These are phyloP conservation scores for Anser brachyrhynchus DNA, from an alignment of 2,113 vertebrate species.

Conservation along the genomic window DNA sequence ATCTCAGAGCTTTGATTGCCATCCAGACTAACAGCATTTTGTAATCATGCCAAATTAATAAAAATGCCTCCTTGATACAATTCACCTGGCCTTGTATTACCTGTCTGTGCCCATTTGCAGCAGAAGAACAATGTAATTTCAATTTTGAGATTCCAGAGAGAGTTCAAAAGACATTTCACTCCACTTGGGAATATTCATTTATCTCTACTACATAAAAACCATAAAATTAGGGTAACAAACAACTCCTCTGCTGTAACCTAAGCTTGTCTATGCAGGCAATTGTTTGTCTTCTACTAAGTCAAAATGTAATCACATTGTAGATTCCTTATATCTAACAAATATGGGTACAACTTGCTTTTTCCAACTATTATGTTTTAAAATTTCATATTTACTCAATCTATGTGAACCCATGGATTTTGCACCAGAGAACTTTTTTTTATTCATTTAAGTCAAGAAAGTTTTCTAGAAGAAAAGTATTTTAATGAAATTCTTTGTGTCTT, in stretches of 20 bases:
- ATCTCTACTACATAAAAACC: not conserved
- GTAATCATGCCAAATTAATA: conserved; percentile 57
- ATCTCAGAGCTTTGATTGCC: conserved; percentile 56
- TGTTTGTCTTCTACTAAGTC: not conserved
- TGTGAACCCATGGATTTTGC: not conserved
- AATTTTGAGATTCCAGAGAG: conserved; percentile 26
- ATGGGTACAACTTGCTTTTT: not conserved
- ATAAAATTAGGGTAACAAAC: not conserved
- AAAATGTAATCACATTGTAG: not conserved
- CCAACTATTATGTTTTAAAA: not conserved
- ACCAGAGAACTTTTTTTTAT: not conserved
- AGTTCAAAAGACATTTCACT: conserved; percentile 28
- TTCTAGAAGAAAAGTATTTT: not conserved
- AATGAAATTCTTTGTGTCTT: not conserved
- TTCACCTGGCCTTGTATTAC: conserved; percentile 44
- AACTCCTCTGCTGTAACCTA: not conserved
- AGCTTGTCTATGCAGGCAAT: not conserved
- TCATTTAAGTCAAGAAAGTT: not conserved
- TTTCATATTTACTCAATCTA: not conserved
- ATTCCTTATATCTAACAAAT: not conserved
- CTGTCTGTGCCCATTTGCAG: conserved; percentile 27
- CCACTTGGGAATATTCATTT: not conserved
- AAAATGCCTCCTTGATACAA: conserved; percentile 41
- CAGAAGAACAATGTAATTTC: conserved; percentile 9
- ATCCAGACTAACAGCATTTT: conserved; percentile 46